These are phyloP conservation scores for Bos taurus DNA, from an alignment of 2,113 vertebrate genomes.

Conservation along the genomic window DNA sequence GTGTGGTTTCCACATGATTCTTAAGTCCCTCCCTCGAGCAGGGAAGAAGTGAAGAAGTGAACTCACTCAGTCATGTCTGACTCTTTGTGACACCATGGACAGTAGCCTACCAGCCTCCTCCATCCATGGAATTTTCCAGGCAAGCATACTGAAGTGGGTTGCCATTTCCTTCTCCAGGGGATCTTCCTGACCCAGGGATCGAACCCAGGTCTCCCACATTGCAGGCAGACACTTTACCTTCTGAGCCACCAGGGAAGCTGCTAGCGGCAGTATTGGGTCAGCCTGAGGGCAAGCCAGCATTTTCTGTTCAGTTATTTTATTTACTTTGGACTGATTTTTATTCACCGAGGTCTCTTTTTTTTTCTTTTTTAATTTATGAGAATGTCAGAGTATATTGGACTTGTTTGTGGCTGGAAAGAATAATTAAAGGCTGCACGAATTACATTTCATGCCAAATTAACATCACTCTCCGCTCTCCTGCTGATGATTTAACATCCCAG, in stretches of 20 bases:
- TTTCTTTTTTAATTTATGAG: constrained; percentile 32
- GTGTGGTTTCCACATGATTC: not conserved
- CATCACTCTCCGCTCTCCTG: constrained; percentile 52
- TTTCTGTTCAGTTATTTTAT: constrained; percentile 39
- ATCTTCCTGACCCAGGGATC: not conserved
- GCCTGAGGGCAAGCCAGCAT: not conserved
- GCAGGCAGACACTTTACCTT: not conserved
- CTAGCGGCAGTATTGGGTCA: not conserved
- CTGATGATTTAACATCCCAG: constrained; percentile 28
- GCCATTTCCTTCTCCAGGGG: not conserved
- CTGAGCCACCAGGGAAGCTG: not conserved
- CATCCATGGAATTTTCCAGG: not conserved
- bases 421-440: constrained; percentile 59
- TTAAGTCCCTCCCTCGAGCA: not conserved
- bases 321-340: constrained; percentile 46
- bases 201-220: not conserved
- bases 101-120: not conserved
- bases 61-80: not conserved
- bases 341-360: not conserved
- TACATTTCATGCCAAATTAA: constrained; percentile 47
- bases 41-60: not conserved
- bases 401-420: constrained; percentile 53
- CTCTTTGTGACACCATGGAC: not conserved
- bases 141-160: not conserved
- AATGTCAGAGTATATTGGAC: constrained; percentile 42